Evolutionary conservation across 2,113 vertebrate species (phyloP).

Genomic region (Okapia johnstoni): DNA sequence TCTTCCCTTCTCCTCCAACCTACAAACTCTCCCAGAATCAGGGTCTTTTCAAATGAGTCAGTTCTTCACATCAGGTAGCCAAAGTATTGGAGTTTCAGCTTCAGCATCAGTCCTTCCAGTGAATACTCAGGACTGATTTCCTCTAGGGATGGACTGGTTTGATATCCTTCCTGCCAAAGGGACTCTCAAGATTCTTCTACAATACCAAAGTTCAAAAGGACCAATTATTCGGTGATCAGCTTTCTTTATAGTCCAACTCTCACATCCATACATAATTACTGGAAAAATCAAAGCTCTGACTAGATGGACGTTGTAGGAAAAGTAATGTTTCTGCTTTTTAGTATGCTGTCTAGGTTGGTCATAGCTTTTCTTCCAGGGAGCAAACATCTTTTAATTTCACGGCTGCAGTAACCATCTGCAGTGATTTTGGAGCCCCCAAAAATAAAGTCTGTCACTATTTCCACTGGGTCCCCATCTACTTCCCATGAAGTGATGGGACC

Average conservation of each 20-base stretch:
- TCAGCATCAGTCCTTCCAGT: background rate
- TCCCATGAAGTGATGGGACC: background rate
- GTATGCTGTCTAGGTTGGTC: background rate
- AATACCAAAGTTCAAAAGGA: background rate
- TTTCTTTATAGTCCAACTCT: background rate
- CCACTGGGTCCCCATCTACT: background rate
- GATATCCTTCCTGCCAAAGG: background rate
- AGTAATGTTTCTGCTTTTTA: background rate
- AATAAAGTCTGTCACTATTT: background rate
- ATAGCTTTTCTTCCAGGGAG: background rate
- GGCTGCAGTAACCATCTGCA: background rate
- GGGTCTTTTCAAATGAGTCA: background rate
- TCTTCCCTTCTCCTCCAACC: fast-evolving
- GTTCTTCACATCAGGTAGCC: background rate
- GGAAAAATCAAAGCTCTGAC: background rate
- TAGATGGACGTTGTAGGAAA: background rate
- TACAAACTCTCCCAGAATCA: background rate
- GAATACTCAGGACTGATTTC: background rate
- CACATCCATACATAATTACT: background rate
- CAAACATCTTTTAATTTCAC: background rate
- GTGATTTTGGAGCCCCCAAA: background rate
- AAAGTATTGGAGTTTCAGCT: background rate
- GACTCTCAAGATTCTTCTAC: background rate
- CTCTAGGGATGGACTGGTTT: background rate
- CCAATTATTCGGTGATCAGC: background rate